Evolutionary conservation across 2,797 vertebrate genomes (phyloP), one percentile per base, ranked within the genome.

Genomic region (Novumbra hubbsi): DNA sequence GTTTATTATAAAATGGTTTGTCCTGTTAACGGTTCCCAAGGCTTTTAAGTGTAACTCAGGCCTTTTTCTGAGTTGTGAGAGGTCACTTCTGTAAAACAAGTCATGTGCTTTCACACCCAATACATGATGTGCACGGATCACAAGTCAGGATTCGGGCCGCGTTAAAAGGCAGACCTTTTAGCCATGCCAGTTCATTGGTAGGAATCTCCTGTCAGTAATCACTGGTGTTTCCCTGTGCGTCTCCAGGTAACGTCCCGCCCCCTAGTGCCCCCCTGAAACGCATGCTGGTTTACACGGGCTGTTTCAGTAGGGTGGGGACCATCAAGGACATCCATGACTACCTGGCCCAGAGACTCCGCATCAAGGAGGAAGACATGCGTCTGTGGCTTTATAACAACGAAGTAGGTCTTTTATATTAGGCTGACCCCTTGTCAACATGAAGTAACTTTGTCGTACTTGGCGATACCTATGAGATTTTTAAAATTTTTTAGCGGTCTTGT

Each of bases 251-350:
- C 15, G 95, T 96, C 72, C 95, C 95, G 14, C 95, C 95, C 71
- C 95, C 95, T 0, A 95, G 93, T 6, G 93, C 95, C 1, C 95
- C 95, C 45, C 80, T 96, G n/a, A 96, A 96, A 57, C 92, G 95
- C 19, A 94, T 96, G 1, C 76, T 96, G 89, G 95, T 95, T 19
- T 96, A 96, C 87, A 96, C 94, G 0, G 95, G 95, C 86, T 96
- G 95, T 90, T 96, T 96, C 76, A 96, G 95, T 78, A 88, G 95
- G 16, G 94, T 94, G 92, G 94, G 94, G 1, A 96, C 95, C 21
- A 94, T 96, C 85, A 96, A 96, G 41, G 94, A 96, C 90, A 96
- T 96, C 84, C 95, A 96, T 1, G 95, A 96, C 32, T 96, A 96
- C 71, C 92, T 96, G 34, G 95, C 95, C 2, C 95, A 96, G 89